Conservation (phyloP, 1,140 invertebrate species). For the Parasteatoda tepidariorum region DNA sequence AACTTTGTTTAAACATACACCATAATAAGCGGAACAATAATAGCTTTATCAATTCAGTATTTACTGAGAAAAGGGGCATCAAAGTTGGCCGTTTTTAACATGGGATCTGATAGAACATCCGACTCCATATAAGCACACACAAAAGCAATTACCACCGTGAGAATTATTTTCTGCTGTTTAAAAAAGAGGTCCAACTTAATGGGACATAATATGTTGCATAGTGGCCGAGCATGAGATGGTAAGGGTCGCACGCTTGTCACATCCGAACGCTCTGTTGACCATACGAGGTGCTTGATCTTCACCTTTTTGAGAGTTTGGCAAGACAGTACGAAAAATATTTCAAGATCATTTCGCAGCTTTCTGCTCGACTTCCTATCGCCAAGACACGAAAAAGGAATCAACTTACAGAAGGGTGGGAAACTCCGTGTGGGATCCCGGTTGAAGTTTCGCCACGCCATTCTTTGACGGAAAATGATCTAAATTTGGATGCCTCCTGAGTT, state of each 20-base stretch:
- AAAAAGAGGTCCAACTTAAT: conserved; percentile 15
- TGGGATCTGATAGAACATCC: background rate
- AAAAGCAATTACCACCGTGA: conserved; percentile 5
- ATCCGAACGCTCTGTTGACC: conserved; percentile 43
- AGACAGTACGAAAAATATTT: background rate
- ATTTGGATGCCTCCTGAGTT: background rate
- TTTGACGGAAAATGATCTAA: background rate
- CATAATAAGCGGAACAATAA: background rate
- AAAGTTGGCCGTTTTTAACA: background rate
- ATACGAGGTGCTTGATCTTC: conserved; percentile 24
- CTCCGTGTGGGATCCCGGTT: background rate
- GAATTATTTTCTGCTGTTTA: conserved; percentile 2
- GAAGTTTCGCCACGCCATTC: background rate
- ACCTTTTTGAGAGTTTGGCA: conserved; percentile 18
- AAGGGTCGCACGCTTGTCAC: conserved; percentile 46
- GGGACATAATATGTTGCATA: background rate
- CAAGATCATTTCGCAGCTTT: background rate
- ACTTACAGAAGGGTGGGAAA: background rate
- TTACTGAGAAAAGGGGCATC: background rate
- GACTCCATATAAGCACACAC: background rate
- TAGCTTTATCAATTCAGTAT: background rate
- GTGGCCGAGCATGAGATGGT: conserved; percentile 2
- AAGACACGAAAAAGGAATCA: background rate
- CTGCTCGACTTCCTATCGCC: background rate
- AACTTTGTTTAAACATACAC: background rate